Evolutionary conservation across 2,113 vertebrate genomes (phyloP), one percentile per base, ranked within the genome.

Genomic region (Phaetusa simplex): DNA sequence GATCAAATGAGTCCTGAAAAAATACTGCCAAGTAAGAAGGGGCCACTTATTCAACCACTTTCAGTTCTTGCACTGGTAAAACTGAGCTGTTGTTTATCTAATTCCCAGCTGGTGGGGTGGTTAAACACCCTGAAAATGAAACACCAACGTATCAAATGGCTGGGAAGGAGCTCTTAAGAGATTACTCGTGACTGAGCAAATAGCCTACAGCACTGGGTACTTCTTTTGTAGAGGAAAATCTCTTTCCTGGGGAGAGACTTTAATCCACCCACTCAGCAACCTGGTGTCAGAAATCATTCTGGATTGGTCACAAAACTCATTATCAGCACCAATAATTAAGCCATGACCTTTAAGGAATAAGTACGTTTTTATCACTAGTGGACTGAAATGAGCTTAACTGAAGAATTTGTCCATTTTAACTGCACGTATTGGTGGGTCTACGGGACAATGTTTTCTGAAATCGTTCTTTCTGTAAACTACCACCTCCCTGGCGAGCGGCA

Each of bases 101-200:
- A 73, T 67, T 93, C 67, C 40, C 45, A 93, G 65, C 38, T 71
- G 70, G 21, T 59, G 36, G 70, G 70, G 82, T 29, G 53, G 62
- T 85, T 95, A 45, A 88, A 95, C 22, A 90, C 15, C 53, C 71
- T 86, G 85, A 94, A 92, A 95, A 92, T 53, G 62, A 93, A 95
- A 90, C 66, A 89, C 22, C 43, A 82, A 66, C 0, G 0, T 65
- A 61, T 58, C 40, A 90, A 86, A 82, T 42, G 58, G 49, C 65
- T 77, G 53, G 66, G 66, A 88, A 88, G 73, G 49, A 82, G 52
- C 36, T 90, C 52, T 88, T 71, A 72, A 82, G 81, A 80, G 84
- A 93, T 93, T 80, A 80, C 23, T 93, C 84, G 90, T 0, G 11
- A 78, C 67, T 86, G 55, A 94, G 53, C 38, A 73, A 77, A 74